Evolutionary conservation across 1,140 invertebrate genomes (phyloP), one percentile per base, ranked within the genome.

Genomic region (Lasioglossum baleicum): DNA sequence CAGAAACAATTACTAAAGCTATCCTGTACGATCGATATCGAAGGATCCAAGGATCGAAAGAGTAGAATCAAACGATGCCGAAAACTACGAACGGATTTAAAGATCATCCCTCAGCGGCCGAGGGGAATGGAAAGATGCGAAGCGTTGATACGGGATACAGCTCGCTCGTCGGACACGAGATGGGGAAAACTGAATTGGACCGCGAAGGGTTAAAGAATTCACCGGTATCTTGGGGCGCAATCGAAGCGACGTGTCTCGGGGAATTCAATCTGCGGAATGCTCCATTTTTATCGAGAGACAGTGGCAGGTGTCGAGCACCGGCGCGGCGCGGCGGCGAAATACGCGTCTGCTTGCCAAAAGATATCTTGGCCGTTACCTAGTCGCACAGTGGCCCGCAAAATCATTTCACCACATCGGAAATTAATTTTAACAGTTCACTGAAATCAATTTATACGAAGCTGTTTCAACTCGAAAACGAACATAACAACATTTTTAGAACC

Each of bases 201-300:
- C 13, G 7, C 5, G 5, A 56, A 56, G 48, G 48, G 51, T 66
- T 42, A 42, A 75, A 75, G 73, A 35, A 53, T 42, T 66, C 48
- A 31, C 4, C 3, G 20, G 17, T 66, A 65, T 53, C 44, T 48
- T n/a, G 6, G 15, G 10, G 3, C 13, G 20, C 2, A 17, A 56
- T 56, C 22, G 10, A 8, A 2, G 13, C 22, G 3, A 35, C 20
- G 10, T 22, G 11, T 15, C 42, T 35, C 17, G 44, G 31, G 8
- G 26, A 64, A 79, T 79, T 79, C 61, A 73, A 79, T 73, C 70
- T 65, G 17, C 48, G 69, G 11, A 22, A 40, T 15, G 42, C 15
- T 71, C 48, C 4, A 66, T 48, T 79, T 66, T 73, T 79, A 79
- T 79, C 70, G 76, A 35, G 22, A 79, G 17, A 79, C 76, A 64